Evolutionary conservation across 1,140 invertebrate genomes (phyloP).

Genomic region (Dreissena polymorpha): DNA sequence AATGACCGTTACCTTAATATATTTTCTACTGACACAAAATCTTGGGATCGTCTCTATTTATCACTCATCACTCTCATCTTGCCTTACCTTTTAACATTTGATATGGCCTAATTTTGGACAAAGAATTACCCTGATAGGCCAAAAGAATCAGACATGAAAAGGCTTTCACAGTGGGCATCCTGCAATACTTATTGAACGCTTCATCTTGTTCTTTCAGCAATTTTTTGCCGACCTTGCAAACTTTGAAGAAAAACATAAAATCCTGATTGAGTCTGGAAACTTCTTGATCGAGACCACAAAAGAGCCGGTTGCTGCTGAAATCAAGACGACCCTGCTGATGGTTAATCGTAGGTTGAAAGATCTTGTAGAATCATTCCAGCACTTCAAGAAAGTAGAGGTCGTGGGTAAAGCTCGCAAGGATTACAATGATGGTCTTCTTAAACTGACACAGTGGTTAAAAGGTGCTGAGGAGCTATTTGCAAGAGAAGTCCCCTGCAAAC

Average conservation of each 20-base stretch:
- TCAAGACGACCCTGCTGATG: slow-evolving; percentile 87
- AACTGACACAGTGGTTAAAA: slow-evolving; percentile 89
- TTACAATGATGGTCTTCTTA: slow-evolving; percentile 88
- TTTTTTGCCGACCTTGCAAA: slow-evolving; percentile 91
- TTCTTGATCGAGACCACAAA: slow-evolving; percentile 94
- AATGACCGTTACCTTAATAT: too few relatives aligned
- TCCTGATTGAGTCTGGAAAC: slow-evolving; percentile 90
- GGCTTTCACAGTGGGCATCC: too few relatives aligned
- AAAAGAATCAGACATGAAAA: too few relatives aligned
- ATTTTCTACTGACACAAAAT: too few relatives aligned
- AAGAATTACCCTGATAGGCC: too few relatives aligned
- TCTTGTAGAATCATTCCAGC: slow-evolving; percentile 65
- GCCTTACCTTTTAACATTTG: too few relatives aligned
- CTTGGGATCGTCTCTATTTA: too few relatives aligned
- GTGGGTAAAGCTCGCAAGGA: slow-evolving; percentile 90
- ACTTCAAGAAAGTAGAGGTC: slow-evolving; percentile 90
- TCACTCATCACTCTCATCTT: too few relatives aligned
- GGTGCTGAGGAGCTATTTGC: slow-evolving; percentile 84
- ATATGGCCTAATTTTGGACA: too few relatives aligned
- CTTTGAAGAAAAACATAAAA: slow-evolving; percentile 93
- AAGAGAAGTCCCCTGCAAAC: slow-evolving; percentile 83
- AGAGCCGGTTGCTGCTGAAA: slow-evolving; percentile 87
- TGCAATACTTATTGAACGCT: too few relatives aligned
- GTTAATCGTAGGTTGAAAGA: slow-evolving; percentile 90
- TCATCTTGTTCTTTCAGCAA: slow-evolving; percentile 67